Conservation (phyloP, 2,113 vertebrate genomes). For the Tragelaphus strepsiceros region DNA sequence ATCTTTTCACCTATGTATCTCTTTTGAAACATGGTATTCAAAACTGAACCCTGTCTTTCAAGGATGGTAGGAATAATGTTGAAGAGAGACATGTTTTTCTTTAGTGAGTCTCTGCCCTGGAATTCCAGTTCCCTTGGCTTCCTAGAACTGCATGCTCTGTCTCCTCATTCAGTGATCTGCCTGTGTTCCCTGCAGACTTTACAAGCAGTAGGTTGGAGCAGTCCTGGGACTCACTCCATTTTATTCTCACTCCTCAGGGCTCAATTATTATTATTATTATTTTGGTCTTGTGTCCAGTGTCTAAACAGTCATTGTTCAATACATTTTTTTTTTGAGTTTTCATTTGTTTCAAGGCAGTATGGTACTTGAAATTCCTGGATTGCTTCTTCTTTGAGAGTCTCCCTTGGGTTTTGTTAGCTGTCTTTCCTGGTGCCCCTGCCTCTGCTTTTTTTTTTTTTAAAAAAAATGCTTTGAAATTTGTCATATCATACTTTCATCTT, state of each 20-base stretch:
- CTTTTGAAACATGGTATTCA: neutral
- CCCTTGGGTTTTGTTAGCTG: neutral
- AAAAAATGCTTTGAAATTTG: neutral
- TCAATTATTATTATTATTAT: neutral
- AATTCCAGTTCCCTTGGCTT: neutral
- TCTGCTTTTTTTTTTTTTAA: neutral
- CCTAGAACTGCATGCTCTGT: rapidly evolving
- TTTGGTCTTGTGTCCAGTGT: neutral
- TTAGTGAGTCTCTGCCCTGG: neutral
- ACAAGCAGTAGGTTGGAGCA: neutral
- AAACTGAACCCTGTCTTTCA: neutral
- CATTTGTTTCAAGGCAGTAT: neutral
- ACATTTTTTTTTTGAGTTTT: neutral
- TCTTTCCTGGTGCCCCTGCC: neutral
- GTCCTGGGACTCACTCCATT: neutral
- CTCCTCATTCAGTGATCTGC: neutral
- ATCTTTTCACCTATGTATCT: neutral
- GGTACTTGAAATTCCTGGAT: neutral
- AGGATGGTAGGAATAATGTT: neutral
- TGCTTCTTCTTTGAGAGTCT: neutral
- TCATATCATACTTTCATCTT: neutral
- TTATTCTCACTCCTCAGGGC: neutral
- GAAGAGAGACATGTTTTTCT: neutral
- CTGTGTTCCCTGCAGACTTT: neutral
- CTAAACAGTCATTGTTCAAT: neutral